Evolutionary conservation across 1,140 invertebrate genomes (phyloP), one percentile per base, ranked within the genome.

Genomic region (Schmidtea mediterranea): DNA sequence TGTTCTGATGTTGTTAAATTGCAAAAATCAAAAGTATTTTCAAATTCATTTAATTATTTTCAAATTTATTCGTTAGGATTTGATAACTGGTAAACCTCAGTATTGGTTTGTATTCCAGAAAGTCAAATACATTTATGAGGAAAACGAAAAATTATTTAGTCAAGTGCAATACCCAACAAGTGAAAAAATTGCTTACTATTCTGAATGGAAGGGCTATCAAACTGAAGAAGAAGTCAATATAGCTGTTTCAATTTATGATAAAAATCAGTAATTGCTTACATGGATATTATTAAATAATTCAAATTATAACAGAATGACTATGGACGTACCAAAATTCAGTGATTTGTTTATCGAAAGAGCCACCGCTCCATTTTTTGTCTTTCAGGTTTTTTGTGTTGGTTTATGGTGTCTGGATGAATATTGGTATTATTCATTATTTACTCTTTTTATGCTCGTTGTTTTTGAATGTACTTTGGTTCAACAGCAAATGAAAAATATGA

Each of bases 351-450:
- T 78, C 57, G 92, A 98, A 69, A 71, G 90, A 57, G 90, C 90
- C 1, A 94, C 87, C 13, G 89, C 90, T 1, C 92, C 92, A 15
- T 98, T 98, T 66, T 98, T 98, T 69, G 87, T 95, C 2, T 75
- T 75, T 58, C 73, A 78, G 72, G 75, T 97, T 43, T 95, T 98
- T 62, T 97, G 90, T 66, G 90, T 98, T 45, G 78, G 76, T 19
- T 70, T 98, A 0, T 98, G 92, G 92, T 97, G 90, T 69, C 68
- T 98, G 52, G 90, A 98, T 62, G 87, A 89, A 62, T 92, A 87
- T 65, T 66, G 66, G 71, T 92, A 92, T 62, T 94, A 94, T 62
- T 87, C 82, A 51, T 73, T 97, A 23, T 95, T 98, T 60, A 98
- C 92, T 0, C 71, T 98, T 1, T 72, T 89, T 41, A 95, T 98